Evolutionary conservation across 2,113 vertebrate genomes (phyloP).

Genomic region (Miniopterus natalensis): DNA sequence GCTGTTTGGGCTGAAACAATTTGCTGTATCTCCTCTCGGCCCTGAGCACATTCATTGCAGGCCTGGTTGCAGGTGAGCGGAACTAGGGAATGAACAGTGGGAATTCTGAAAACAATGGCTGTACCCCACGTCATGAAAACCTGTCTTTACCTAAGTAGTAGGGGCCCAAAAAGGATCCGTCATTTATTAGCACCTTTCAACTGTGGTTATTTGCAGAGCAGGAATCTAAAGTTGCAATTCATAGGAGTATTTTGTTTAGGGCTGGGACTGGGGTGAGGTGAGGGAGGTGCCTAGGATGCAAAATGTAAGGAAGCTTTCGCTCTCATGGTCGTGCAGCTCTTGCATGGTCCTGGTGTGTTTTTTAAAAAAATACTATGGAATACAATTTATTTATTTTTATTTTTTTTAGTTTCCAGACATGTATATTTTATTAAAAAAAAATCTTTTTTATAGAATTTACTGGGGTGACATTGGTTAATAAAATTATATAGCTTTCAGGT

Average conservation of each 20-base stretch:
- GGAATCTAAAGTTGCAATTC: neutral
- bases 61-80: neutral
- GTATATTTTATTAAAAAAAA: neutral
- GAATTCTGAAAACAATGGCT: neutral
- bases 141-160: neutral
- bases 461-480: neutral
- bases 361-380: neutral
- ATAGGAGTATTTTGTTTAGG: neutral
- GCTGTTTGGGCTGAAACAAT: neutral
- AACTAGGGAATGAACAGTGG: neutral
- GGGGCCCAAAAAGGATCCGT: neutral
- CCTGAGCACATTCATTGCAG: too few species aligned
- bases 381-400: neutral
- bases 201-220: conserved; percentile 15
- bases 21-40: neutral
- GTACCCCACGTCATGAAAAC: neutral
- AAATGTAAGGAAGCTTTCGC: neutral
- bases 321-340: accelerated
- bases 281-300: neutral
- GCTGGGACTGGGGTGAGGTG: neutral
- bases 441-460: neutral
- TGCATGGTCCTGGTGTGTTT: neutral
- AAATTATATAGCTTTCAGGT: neutral
- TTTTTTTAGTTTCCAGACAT: neutral
- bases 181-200: neutral